Evolutionary conservation across 1,140 invertebrate genomes (phyloP).

Genomic region (Phortica variegata): DNA sequence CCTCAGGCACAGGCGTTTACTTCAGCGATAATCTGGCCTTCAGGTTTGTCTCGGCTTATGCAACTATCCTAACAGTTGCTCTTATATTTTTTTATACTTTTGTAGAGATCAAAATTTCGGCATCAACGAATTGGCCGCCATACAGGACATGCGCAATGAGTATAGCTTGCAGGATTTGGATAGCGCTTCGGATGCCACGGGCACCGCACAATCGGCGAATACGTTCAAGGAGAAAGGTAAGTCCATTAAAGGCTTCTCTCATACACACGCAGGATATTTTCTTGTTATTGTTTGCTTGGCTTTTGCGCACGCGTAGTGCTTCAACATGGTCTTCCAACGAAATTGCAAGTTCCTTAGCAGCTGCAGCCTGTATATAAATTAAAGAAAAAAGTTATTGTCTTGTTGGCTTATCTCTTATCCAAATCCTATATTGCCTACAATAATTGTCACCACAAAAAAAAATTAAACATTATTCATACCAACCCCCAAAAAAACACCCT

Average conservation of each 20-base stretch:
- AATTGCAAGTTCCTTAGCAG: too few species aligned
- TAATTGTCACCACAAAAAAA: not conserved
- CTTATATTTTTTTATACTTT: not conserved
- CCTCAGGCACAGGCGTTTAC: slow-evolving; percentile 51
- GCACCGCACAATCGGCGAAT: slow-evolving; percentile 43
- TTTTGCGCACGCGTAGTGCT: too few species aligned
- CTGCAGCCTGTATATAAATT: too few species aligned
- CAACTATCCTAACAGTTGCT: not conserved
- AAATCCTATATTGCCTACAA: too few species aligned
- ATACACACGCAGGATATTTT: too few species aligned
- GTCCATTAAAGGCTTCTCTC: too few species aligned
- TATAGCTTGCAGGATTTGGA: slow-evolving; percentile 61
- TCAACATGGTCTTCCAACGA: too few species aligned
- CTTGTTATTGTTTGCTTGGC: slow-evolving; percentile 3
- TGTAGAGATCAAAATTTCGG: slow-evolving; percentile 62
- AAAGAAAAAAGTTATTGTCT: too few species aligned
- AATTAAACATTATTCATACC: slow-evolving; percentile 11
- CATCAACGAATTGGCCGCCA: slow-evolving; percentile 59
- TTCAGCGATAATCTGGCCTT: slow-evolving; percentile 63
- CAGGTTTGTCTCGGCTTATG: slow-evolving; percentile 25
- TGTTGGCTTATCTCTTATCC: too few species aligned
- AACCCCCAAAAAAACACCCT: slow-evolving; percentile 3
- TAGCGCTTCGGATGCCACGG: slow-evolving; percentile 43
- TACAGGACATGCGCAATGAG: slow-evolving; percentile 60
- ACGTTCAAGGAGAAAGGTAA: slow-evolving; percentile 63